Percentiles rank a stretch among this genome's conserved stretches.
Conservation (phyloP, 2,888 invertebrate species). For the Lasioglossum oenotherae region DNA sequence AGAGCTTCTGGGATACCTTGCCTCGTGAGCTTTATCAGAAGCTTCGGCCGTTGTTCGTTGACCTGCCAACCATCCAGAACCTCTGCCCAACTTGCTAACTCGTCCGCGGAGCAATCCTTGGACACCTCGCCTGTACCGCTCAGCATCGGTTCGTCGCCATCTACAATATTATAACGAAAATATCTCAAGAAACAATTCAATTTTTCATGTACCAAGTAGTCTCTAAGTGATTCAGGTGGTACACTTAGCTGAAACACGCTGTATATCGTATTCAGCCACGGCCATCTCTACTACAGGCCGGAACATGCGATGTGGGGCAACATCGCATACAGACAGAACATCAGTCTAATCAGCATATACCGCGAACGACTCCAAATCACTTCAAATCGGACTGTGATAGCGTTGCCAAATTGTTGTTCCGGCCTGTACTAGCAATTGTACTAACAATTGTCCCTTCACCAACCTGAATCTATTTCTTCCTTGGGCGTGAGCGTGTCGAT, state of each 20-base stretch:
- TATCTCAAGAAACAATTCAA: background rate
- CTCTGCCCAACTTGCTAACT: slow-evolving; percentile 97
- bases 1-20: slow-evolving; percentile 98
- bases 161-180: slow-evolving; percentile 81
- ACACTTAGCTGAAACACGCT: too few species aligned
- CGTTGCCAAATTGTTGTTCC: too few species aligned
- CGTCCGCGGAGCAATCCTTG: slow-evolving; percentile 97
- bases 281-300: too few species aligned
- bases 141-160: slow-evolving; percentile 97
- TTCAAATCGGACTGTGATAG: too few species aligned
- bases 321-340: too few species aligned
- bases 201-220: too few species aligned
- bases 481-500: slow-evolving; percentile 91
- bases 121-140: slow-evolving; percentile 99
- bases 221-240: too few species aligned
- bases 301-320: too few species aligned
- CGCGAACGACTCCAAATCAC: too few species aligned
- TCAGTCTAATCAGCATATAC: too few species aligned
- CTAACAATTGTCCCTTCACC: slow-evolving; percentile 14
- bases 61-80: slow-evolving; percentile 90
- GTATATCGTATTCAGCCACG: too few species aligned
- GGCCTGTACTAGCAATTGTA: too few species aligned
- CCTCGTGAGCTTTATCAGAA: slow-evolving; percentile 91
- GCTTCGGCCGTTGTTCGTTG: slow-evolving; percentile 91
- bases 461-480: slow-evolving; percentile 90